These are phyloP conservation scores for Himantopus leucocephalus DNA, from an alignment of 2,113 vertebrate genomes.

Conservation along the genomic window DNA sequence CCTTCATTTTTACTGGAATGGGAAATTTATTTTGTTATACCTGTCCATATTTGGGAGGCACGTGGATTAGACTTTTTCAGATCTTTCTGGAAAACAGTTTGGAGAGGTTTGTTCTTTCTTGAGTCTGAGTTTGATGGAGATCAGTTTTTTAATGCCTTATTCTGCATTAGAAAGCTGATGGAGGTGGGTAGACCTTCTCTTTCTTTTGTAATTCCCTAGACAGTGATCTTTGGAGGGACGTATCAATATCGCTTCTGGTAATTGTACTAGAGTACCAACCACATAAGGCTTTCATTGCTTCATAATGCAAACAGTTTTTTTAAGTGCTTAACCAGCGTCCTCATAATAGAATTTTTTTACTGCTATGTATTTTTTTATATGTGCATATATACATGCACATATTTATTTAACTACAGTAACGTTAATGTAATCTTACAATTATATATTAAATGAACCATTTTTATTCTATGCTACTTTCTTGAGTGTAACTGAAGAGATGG, in stretches of 20 bases:
- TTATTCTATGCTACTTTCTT: not conserved
- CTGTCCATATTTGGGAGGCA: not conserved
- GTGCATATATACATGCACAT: fast-evolving
- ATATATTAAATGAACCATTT: not conserved
- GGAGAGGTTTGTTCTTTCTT: not conserved
- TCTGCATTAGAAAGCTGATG: not conserved
- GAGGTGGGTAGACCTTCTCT: not conserved
- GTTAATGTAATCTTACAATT: not conserved
- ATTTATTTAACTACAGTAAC: not conserved
- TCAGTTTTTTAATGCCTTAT: not conserved
- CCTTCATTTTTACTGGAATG: not conserved
- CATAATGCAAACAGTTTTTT: not conserved
- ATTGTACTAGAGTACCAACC: not conserved
- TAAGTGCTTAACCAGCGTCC: not conserved
- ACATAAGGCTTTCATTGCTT: not conserved
- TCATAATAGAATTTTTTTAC: not conserved
- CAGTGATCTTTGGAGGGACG: not conserved
- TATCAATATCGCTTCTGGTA: not conserved
- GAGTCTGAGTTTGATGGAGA: not conserved
- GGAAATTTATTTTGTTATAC: not conserved
- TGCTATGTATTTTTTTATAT: not conserved
- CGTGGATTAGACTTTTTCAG: not conserved
- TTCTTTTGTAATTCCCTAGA: not conserved
- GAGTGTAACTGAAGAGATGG: not conserved
- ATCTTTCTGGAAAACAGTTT: not conserved